phyloP scores from a whole-genome alignment of 2,888 invertebrate species.

The Amaurobius ferox region DNA sequence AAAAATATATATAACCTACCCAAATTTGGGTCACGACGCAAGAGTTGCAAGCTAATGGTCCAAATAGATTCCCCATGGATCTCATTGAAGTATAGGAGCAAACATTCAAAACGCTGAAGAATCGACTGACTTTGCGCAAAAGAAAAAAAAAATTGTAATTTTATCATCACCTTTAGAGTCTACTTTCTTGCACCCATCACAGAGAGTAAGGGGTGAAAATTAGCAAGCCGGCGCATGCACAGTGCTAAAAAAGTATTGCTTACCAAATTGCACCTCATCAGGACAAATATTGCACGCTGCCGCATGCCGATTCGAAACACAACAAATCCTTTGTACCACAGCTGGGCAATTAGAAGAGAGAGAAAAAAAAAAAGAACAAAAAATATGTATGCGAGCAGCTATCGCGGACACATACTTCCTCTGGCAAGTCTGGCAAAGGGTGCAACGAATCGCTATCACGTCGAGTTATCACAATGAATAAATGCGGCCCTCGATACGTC shows the following conservation, averaged over 20 bases:
- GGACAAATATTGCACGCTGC: not conserved
- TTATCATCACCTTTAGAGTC: no score
- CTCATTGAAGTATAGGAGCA: no score
- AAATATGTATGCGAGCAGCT: not conserved
- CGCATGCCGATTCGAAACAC: not conserved
- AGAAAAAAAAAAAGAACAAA: not conserved
- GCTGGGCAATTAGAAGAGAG: constrained; percentile 7
- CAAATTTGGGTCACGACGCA: no score
- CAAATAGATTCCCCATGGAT: no score
- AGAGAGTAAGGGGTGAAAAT: no score
- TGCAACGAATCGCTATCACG: constrained; percentile 59
- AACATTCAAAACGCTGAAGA: no score
- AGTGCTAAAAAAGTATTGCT: not conserved
- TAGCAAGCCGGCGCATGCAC: no score
- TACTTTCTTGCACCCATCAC: no score
- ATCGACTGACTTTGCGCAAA: no score
- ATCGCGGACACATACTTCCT: constrained; percentile 35
- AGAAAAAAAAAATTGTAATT: no score
- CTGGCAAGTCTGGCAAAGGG: constrained; percentile 37
- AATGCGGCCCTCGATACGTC: constrained; percentile 22
- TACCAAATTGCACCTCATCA: not conserved
- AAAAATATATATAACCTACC: no score
- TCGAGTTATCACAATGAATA: constrained; percentile 61
- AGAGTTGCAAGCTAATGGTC: no score
- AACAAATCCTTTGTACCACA: constrained; percentile 13